Base-by-base conservation (phyloP, 2,888 invertebrate species). In the Dynastes grantii region DNA sequence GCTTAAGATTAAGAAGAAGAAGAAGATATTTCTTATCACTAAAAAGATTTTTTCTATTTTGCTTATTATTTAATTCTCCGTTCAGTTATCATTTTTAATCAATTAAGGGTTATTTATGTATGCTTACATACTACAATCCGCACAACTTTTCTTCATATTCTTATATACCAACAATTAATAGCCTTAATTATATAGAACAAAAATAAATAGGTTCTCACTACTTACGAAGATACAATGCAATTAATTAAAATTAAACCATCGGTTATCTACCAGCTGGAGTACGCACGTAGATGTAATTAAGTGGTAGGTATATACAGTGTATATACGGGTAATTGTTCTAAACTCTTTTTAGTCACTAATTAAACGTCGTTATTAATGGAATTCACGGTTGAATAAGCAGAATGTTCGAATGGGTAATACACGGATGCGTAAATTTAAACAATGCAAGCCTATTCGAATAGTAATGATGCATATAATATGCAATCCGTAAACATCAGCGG, bases 391-490 rank as follows among this genome's bases (percentile, higher is more conserved):
- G 37, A 71, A 55, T 71, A 58, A 55, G 40, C 55, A 55, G 16
- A 71, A 71, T 71, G 55, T 55, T 55, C 55, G 71, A 27, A 8
- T n/a, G 22, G 16, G 58, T 71, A 55, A 58, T 71, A 8, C 11
- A 71, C 22, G 71, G 58, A 71, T 58, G 55, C 71, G 55, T 71
- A 58, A 55, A 58, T 37, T 71, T 71, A 71, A 58, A 71, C 58
- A 73, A 58, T 58, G 58, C 73, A 73, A 58, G 73, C 58, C 40
- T 73, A 73, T 61, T 58, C 27, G 13, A 37, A 13, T 4, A 13
- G 58, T 58, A 73, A 73, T 73, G 58, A 16, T 61, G 73, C 73
- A 73, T 61, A 58, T 73, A 73, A 73, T 73, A 22, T 73, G 58
- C 73, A 73, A 58, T 37, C 73, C 58, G 58, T 40, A 73, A 58